phyloP scores from a whole-genome alignment of 64 coral and sea anemone genomes.

The Montipora cactus region DNA sequence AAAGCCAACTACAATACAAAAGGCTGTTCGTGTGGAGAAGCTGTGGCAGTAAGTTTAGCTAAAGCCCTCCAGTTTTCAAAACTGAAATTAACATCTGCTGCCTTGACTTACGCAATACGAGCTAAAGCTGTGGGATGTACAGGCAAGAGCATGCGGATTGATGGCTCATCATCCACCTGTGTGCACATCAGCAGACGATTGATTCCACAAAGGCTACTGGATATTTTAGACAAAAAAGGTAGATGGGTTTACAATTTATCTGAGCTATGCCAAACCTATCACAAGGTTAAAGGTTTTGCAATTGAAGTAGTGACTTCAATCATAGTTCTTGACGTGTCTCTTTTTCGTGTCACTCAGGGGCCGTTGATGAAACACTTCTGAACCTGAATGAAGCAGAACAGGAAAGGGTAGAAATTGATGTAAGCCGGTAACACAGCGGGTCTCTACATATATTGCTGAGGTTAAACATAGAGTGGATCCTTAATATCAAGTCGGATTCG shows the following conservation, averaged over 20 bases:
- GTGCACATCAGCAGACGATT: neutral
- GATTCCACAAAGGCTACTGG: conserved; percentile 20
- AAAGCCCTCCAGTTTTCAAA: conserved; percentile 5
- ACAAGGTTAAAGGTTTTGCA: neutral
- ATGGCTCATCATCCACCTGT: neutral
- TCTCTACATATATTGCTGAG: neutral
- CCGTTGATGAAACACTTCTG: conserved; percentile 5
- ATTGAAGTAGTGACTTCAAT: conserved; percentile 4
- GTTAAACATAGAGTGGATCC: conserved; percentile 4
- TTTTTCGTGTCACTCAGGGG: neutral
- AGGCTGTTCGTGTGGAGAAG: neutral
- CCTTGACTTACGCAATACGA: neutral
- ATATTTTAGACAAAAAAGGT: conserved; percentile 3
- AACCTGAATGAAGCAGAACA: neutral
- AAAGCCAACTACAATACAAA: neutral
- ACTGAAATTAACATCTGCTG: neutral
- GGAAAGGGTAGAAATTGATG: neutral
- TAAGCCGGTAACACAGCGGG: neutral
- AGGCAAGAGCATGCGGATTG: neutral
- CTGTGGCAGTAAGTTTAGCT: neutral
- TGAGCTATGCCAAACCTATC: conserved; percentile 5
- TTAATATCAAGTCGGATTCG: conserved; percentile 3
- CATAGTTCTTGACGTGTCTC: conserved; percentile 1
- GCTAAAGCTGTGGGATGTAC: neutral
- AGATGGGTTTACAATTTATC: conserved; percentile 6